Percentiles rank a stretch among this genome's conserved stretches.
phyloP scores from a whole-genome alignment of 2,113 vertebrate genomes.

The mouse (Mus musculus) region DNA sequence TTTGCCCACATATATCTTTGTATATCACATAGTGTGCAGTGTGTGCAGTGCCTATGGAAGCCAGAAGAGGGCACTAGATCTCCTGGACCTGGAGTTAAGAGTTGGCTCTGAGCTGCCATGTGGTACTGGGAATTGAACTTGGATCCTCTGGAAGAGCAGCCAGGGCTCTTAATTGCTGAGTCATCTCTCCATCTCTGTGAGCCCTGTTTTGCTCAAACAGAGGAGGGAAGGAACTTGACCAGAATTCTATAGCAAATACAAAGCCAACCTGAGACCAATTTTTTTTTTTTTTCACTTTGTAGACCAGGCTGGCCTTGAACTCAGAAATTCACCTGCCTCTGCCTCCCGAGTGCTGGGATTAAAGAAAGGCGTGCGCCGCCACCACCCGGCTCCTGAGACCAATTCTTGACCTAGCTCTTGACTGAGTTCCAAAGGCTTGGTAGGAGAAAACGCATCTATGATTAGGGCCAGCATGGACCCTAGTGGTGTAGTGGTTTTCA shows the following conservation, averaged over 20 bases:
- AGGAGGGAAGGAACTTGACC: neutral
- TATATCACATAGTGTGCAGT: no score
- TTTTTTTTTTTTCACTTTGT: no score
- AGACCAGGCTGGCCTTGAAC: no score
- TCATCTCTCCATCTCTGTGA: neutral
- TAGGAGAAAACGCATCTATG: neutral
- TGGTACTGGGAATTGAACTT: neutral
- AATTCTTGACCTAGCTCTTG: neutral
- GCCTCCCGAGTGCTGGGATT: no score
- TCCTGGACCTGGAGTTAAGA: neutral
- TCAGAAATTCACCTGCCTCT: no score
- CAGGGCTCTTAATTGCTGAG: neutral
- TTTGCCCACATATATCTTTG: neutral
- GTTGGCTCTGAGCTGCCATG: neutral
- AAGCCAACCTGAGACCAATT: neutral
- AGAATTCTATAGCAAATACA: conserved; percentile 39
- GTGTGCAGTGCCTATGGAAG: neutral
- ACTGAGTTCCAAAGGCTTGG: neutral
- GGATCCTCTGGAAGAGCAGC: neutral
- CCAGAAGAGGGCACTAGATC: neutral
- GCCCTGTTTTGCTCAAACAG: neutral
- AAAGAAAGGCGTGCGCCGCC: no score
- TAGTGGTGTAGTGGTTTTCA: neutral
- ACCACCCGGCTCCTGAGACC: neutral
- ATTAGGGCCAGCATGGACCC: neutral